Evolutionary conservation across 2,113 vertebrate species (phyloP), one percentile per base, ranked within the genome.

Genomic region (Coracopsis vasa): DNA sequence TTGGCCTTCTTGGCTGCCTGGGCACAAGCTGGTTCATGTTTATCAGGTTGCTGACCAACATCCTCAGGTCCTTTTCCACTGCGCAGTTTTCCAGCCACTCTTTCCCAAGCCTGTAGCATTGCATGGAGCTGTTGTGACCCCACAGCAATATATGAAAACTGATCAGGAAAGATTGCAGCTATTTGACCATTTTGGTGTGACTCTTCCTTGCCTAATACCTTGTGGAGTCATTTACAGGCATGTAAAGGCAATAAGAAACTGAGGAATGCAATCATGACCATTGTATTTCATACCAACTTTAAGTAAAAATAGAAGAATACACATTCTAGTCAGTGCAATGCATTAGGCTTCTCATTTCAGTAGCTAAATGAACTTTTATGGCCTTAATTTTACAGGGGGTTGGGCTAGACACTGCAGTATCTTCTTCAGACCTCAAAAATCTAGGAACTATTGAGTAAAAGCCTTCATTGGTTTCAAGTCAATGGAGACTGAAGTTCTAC

Each of bases 401-500:
- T 79, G 58, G 42, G 7, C 42, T 77, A 88, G 66, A 80, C 21
- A 51, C 79, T 39, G 29, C 27, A 62, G 50, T 82, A 65, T 15
- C 24, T 92, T 81, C 79, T 81, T 71, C 44, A 87, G 84, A 33
- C 25, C 54, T 90, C 66, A 64, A 88, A 92, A 95, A 74, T 14
- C 41, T 47, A 48, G 37, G 48, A 42, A 66, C 11, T 0, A 0
- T 54, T 13, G 33, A 78, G 18, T 73, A 83, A 92, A 86, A 54
- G n/a, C 65, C 60, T 88, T 10, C 33, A n/a, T 6, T 77, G 60
- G 39, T 23, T 73, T 83, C 35, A 77, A 94, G 50, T 71, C 47
- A 92, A 92, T 51, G 75, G 39, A 83, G 15, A 60, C 9, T 53
- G 48, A 80, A 83, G 35, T 66, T 73, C 72, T 88, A 14, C 47